phyloP scores from a whole-genome alignment of 2,113 vertebrate genomes.

The Leptobrachium leishanense region DNA sequence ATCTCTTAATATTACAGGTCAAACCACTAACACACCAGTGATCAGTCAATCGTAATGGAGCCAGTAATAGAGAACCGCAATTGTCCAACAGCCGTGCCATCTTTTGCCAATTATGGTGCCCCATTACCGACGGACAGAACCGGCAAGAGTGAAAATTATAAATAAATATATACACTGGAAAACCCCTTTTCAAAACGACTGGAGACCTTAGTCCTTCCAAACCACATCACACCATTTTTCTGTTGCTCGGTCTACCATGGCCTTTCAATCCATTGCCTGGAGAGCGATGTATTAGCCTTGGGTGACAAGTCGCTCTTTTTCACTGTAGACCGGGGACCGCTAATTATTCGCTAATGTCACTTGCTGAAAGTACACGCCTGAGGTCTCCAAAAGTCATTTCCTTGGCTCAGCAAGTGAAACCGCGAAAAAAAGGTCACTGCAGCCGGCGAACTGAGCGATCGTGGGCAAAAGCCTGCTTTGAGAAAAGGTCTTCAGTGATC shows the following conservation, averaged over 20 bases:
- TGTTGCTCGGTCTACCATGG: not conserved
- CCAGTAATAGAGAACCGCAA: too few relatives aligned
- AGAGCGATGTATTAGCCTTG: not conserved
- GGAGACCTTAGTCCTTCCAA: too few relatives aligned
- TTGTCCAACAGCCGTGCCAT: too few relatives aligned
- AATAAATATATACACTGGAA: too few relatives aligned
- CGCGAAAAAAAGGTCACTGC: constrained; percentile 30
- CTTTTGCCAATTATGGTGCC: too few relatives aligned
- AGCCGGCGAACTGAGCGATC: constrained; percentile 10
- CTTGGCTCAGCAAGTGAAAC: constrained; percentile 33
- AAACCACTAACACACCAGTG: too few relatives aligned
- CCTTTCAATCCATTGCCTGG: not conserved
- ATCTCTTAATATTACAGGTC: too few relatives aligned
- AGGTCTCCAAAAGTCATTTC: constrained; percentile 40
- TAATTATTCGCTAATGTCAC: constrained; percentile 40
- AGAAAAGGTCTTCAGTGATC: constrained; percentile 14
- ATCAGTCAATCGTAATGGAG: too few relatives aligned
- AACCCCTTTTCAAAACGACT: too few relatives aligned
- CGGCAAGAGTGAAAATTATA: too few relatives aligned
- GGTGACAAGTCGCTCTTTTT: not conserved
- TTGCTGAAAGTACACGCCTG: constrained; percentile 37
- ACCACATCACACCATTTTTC: not conserved
- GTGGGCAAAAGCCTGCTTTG: constrained; percentile 11
- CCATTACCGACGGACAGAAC: too few relatives aligned
- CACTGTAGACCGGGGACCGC: not conserved